phyloP scores from a whole-genome alignment of 2,113 vertebrate genomes.

The Myanophis thanlyinensis region DNA sequence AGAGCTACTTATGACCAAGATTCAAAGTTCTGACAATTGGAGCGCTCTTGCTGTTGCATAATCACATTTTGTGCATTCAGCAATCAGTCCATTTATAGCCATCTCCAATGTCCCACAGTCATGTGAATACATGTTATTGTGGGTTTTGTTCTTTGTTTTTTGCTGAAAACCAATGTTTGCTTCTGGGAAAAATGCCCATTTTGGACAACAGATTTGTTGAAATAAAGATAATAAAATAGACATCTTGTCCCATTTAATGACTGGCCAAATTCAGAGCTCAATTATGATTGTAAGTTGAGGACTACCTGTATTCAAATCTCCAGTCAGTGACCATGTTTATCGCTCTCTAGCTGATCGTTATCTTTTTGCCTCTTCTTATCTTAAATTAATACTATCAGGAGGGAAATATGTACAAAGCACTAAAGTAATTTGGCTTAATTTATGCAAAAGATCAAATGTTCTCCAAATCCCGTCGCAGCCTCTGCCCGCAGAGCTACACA shows the following conservation, averaged over 20 bases:
- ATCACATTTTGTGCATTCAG: background rate
- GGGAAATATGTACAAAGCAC: background rate
- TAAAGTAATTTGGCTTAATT: too few relatives aligned
- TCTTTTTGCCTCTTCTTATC: background rate
- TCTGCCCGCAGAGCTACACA: conserved; percentile 13
- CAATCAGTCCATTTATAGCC: background rate
- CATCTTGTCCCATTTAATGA: background rate
- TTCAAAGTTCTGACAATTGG: background rate
- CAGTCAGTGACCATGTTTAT: background rate
- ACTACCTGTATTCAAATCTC: background rate
- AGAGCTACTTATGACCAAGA: background rate
- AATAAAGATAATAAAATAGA: background rate
- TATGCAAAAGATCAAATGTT: background rate
- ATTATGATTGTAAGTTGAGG: background rate
- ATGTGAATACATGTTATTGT: background rate
- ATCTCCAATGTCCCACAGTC: background rate
- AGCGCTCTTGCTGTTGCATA: accelerated
- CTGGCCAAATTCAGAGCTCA: background rate
- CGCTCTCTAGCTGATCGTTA: background rate
- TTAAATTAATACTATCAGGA: background rate
- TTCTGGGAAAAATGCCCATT: background rate
- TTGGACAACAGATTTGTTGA: background rate
- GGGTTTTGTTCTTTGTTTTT: background rate
- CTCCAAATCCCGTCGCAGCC: background rate
- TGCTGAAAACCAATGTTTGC: background rate